phyloP scores from a whole-genome alignment of 2,888 invertebrate species.

The Agapetus fuscipes region DNA sequence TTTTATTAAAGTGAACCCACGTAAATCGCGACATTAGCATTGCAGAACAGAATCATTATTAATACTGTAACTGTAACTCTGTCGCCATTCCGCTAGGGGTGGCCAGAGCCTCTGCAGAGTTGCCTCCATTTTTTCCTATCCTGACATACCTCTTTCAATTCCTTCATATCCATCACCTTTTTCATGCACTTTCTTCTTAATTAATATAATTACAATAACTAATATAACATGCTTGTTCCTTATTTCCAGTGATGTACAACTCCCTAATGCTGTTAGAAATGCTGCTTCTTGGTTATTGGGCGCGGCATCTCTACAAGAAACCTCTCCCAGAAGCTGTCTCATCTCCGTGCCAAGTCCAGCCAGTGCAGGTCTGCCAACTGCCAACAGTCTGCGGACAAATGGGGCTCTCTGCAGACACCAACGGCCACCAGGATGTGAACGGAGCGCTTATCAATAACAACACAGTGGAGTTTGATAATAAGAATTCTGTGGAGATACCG shows the following conservation, averaged over 20 bases:
- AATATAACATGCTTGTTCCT: too few relatives aligned
- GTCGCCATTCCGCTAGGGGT: too few relatives aligned
- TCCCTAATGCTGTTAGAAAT: slow-evolving; percentile 58
- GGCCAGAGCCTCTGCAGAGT: too few relatives aligned
- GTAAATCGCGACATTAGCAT: too few relatives aligned
- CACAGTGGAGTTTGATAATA: background rate
- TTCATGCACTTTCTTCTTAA: too few relatives aligned
- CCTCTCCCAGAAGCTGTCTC: slow-evolving; percentile 27
- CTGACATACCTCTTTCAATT: too few relatives aligned
- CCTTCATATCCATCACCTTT: too few relatives aligned
- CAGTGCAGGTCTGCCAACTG: slow-evolving; percentile 18
- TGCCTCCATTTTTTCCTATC: too few relatives aligned
- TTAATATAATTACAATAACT: too few relatives aligned
- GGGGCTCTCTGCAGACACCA: slow-evolving; percentile 4
- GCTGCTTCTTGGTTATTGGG: slow-evolving; percentile 53
- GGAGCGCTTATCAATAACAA: slow-evolving; percentile 10
- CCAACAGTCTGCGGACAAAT: slow-evolving; percentile 10
- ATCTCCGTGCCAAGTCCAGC: slow-evolving; percentile 4
- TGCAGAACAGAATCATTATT: too few relatives aligned
- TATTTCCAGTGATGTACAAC: slow-evolving; percentile 57
- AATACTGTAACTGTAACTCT: too few relatives aligned
- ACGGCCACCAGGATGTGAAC: background rate
- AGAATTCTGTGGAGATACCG: background rate
- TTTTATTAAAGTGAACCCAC: too few relatives aligned
- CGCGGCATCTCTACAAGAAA: slow-evolving; percentile 50